A percentile compares a stretch with the other conserved stretches of the same genome.
These are phyloP conservation scores for Chrysolina oricalcia DNA, from an alignment of 2,888 invertebrate genomes.

Conservation along the genomic window DNA sequence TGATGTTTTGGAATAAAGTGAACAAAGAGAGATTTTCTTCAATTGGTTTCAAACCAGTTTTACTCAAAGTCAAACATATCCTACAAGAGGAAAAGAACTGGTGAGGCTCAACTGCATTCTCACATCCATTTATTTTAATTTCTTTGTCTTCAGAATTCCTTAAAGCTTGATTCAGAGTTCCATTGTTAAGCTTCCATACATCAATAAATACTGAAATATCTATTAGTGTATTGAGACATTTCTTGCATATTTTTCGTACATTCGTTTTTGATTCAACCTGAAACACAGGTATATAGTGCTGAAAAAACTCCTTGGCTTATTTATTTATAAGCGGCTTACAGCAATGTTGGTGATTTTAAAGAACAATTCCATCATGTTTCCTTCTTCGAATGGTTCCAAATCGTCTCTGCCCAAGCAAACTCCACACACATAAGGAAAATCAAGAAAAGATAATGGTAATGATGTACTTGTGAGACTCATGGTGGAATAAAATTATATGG, in stretches of 20 bases:
- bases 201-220: constrained; percentile 17
- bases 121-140: background rate
- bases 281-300: background rate
- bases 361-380: background rate
- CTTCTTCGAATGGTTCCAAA: background rate
- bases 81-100: background rate
- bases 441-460: background rate
- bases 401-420: background rate
- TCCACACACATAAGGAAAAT: constrained; percentile 2
- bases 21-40: background rate
- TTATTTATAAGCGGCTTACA: background rate
- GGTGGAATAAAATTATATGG: background rate
- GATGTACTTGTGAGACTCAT: background rate
- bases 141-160: background rate
- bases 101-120: background rate
- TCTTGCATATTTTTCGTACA: constrained; percentile 1
- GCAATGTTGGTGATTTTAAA: background rate
- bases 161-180: background rate
- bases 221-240: constrained; percentile 6
- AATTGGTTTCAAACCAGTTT: background rate
- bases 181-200: background rate
- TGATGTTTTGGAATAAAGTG: background rate
- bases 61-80: background rate
- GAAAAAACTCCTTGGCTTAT: background rate
- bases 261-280: background rate